Base-by-base conservation (phyloP, 2,797 vertebrate species). In the Echiichthys vipera region DNA sequence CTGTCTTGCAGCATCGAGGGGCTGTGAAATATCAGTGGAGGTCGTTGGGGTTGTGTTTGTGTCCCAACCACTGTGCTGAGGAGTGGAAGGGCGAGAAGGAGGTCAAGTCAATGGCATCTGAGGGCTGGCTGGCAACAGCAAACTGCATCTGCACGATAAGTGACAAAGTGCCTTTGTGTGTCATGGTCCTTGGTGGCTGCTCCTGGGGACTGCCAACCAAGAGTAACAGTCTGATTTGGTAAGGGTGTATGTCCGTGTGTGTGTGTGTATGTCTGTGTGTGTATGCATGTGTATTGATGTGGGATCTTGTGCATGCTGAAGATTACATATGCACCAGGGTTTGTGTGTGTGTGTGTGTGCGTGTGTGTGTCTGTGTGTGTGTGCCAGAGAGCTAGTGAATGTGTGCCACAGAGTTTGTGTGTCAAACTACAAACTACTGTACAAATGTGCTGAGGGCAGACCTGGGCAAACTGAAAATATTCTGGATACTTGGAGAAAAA, bases 141-240 rank as follows among this genome's bases (percentile, higher is more conserved):
- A 91, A 92, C 90, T 92, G 92, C 89, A 88, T 91, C 90, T 91
- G 88, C 87, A 90, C 88, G 55, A 71, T 70, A 87, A 91, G 87
- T 90, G 89, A 91, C 93, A 92, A 92, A 93, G 93, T 94, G 92
- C 91, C 82, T 87, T 83, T 90, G 89, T 89, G 88, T 87, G 80
- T 91, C 55, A 34, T 80, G 84, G 84, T 91, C 77, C 85, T 91
- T 74, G 84, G 83, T 75, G 76, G 87, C 81, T 22, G 81, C 76
- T 82, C 85, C 75, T 46, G 70, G 69, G 67, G 76, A 51, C 84
- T 55, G 74, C 85, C 83, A 56, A 84, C 89, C 90, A 87, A 83
- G 80, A 90, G 93, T 94, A 93, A 94, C 92, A 93, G 91, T 93
- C 93, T 91, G 86, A 87, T 90, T 92, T 89, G 88, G 88, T 92